Base-by-base conservation (phyloP, 2,797 vertebrate species). In the Hippoglossus hippoglossus region DNA sequence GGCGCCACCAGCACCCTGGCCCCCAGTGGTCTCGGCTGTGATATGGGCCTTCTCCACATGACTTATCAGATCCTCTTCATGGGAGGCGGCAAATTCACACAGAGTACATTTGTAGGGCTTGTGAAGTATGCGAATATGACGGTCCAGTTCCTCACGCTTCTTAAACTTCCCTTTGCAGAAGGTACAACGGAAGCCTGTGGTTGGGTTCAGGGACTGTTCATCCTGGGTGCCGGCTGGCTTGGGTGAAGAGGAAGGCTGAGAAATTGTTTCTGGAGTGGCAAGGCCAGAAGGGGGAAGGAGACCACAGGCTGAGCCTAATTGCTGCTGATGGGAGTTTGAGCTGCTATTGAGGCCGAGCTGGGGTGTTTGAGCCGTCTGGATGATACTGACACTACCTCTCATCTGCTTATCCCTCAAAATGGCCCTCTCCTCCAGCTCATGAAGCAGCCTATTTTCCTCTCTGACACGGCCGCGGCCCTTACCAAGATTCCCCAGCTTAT, bases 91-190 rank as follows among this genome's bases (percentile, higher is more conserved):
- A 44, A 99, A 99, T 88, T 99, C 97, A 39, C 98, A 99, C 65
- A 99, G 93, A 21, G 98, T 99, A 82, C 98, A 99, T 92, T 99
- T 99, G 93, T 99, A 99, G 93, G 98, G 98, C 90, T 99, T 99
- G 93, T 99, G 98, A 53, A 99, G 95, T 87, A 99, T 99, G 82
- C 97, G 94, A 80, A 99, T 99, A 91, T 99, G 98, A 24, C 98
- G 96, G 39, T 99, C 98, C 72, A 98, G 91, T 89, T 99, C 98
- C 76, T 99, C 98, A 0, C 97, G 94, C 87, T 99, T 99, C 94
- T 98, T 99, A 85, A 99, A 99, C 89, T 99, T 99, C 82, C 98
- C 98, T 92, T 99, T 99, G 94, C 98, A 99, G 88, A 98, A 99
- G 2, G 98, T 98, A 92, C 98, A 99, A 61, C 97, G 95, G 91